Evolutionary conservation across 2,113 vertebrate species (phyloP).

Genomic region (Sula dactylatra): DNA sequence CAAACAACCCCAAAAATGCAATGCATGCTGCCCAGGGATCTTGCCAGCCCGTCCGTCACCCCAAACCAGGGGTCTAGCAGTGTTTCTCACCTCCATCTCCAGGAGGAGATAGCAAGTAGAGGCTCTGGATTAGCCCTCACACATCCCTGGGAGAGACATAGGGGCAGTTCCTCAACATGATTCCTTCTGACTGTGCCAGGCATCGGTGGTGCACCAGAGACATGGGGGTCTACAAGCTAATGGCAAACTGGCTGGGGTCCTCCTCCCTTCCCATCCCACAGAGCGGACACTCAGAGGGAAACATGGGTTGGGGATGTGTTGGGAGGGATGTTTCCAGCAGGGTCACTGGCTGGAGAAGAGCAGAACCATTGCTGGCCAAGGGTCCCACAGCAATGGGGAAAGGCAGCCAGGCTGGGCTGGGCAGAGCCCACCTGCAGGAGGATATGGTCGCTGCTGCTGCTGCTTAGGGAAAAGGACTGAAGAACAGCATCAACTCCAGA

Average conservation of each 20-base stretch:
- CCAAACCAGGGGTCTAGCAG: background rate
- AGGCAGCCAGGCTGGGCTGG: background rate
- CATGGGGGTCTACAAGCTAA: background rate
- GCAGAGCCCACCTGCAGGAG: background rate
- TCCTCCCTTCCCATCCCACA: accelerated
- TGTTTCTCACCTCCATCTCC: background rate
- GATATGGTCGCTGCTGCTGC: background rate
- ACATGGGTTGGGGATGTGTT: background rate
- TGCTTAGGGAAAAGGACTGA: background rate
- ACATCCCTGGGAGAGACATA: too few relatives aligned
- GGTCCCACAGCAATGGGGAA: background rate
- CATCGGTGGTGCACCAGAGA: accelerated
- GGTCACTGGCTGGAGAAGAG: background rate
- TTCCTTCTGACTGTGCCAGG: background rate
- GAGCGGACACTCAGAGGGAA: background rate
- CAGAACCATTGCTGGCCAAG: background rate
- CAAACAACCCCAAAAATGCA: background rate
- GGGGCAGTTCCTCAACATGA: background rate
- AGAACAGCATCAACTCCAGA: background rate
- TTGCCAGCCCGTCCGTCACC: background rate
- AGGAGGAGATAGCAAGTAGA: background rate
- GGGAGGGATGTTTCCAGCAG: background rate
- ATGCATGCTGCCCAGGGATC: background rate
- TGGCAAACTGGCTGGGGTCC: background rate
- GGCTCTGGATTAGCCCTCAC: background rate